Conservation (phyloP, 1,140 invertebrate genomes). For the Megalopta genalis region DNA sequence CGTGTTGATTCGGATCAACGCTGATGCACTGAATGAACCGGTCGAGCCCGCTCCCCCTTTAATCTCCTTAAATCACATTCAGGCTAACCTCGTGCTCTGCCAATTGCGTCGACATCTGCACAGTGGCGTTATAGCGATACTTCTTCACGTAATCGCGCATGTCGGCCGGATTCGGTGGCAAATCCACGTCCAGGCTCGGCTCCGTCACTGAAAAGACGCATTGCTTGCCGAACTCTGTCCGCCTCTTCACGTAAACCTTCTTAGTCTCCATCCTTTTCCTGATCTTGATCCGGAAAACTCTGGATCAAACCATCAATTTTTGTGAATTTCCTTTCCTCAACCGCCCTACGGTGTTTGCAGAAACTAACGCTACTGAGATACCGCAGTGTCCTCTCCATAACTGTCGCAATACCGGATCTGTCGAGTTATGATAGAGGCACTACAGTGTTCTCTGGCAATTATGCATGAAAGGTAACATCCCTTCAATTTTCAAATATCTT, state of each 20-base stretch:
- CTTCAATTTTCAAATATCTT: too few relatives aligned
- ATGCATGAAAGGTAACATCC: too few relatives aligned
- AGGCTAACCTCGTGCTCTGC: conserved; percentile 83
- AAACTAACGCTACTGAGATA: too few relatives aligned
- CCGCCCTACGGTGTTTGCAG: too few relatives aligned
- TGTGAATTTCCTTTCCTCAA: too few relatives aligned
- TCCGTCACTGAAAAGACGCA: conserved; percentile 87
- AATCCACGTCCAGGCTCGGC: conserved; percentile 86
- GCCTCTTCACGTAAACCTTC: conserved; percentile 84
- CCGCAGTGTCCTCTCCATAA: too few relatives aligned
- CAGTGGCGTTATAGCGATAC: conserved; percentile 82
- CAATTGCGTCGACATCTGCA: conserved; percentile 83
- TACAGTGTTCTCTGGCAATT: too few relatives aligned
- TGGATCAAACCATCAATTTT: too few relatives aligned
- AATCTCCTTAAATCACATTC: conserved; percentile 37
- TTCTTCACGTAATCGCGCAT: conserved; percentile 86
- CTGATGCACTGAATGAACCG: conserved; percentile 3
- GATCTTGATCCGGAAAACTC: too few relatives aligned
- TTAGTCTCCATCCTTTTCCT: conserved; percentile 80
- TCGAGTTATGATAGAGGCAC: too few relatives aligned
- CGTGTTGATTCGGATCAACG: not conserved
- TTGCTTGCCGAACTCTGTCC: conserved; percentile 87
- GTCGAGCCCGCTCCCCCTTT: not conserved
- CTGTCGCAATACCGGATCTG: too few relatives aligned
- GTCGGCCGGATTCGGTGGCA: conserved; percentile 84